Conservation (phyloP, 2,888 invertebrate genomes). For the Laothoe populi region DNA sequence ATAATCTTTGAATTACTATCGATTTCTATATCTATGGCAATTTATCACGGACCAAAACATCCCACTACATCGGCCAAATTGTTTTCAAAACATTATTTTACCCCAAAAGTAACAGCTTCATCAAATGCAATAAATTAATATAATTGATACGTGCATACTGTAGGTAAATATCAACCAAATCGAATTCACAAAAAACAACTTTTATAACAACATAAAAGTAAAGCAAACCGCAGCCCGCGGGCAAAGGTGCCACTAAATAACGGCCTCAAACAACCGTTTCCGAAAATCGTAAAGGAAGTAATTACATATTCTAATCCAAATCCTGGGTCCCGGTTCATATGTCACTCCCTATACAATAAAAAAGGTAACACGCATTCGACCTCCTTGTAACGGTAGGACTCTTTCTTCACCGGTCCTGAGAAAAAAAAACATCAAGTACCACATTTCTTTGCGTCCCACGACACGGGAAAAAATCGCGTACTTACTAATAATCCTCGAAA, state of each 20-base stretch:
- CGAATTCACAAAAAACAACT: slow-evolving; percentile 19
- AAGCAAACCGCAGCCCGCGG: slow-evolving; percentile 42
- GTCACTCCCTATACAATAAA: slow-evolving; percentile 78
- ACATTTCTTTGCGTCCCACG: slow-evolving; percentile 62
- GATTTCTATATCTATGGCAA: no score
- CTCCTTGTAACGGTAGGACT: slow-evolving; percentile 76
- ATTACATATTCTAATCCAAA: slow-evolving; percentile 84
- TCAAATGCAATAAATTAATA: slow-evolving; percentile 12
- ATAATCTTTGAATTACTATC: no score
- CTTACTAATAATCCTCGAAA: slow-evolving; percentile 74
- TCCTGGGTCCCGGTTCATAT: slow-evolving; percentile 78
- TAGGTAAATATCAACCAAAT: neutral
- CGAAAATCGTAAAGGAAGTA: slow-evolving; percentile 84
- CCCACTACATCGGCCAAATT: neutral
- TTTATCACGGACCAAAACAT: no score
- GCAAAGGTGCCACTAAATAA: slow-evolving; percentile 65
- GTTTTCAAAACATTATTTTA: neutral
- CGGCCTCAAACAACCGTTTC: slow-evolving; percentile 73
- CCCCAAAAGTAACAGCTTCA: neutral
- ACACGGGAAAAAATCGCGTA: slow-evolving; percentile 73
- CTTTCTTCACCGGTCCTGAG: slow-evolving; percentile 68
- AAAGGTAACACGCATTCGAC: slow-evolving; percentile 61
- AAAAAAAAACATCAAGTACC: slow-evolving; percentile 75
- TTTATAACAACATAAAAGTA: slow-evolving; percentile 35
- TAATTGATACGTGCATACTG: neutral